Evolutionary conservation across 2,113 vertebrate species (phyloP), one percentile per base, ranked within the genome.

Genomic region (Hemiprocne comata): DNA sequence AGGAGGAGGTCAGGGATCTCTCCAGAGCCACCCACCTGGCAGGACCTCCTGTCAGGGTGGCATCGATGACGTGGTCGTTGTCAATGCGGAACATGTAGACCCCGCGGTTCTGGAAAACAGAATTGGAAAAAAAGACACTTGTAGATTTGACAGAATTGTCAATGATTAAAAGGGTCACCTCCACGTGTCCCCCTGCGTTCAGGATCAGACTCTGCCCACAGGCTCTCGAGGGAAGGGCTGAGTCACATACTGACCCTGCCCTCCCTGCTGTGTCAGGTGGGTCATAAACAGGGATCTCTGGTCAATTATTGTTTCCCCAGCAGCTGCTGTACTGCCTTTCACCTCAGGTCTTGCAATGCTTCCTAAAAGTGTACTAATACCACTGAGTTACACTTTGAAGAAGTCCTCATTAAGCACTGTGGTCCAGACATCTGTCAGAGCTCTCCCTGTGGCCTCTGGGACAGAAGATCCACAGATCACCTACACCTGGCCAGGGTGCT

Each of bases 21-120:
- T 3, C 11, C 66, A 62, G 69, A 60, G 50, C 46, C 61, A 94
- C 98, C 79, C 96, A 99, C 99, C 99, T 99, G 8, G 99, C 99
- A 62, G 99, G 99, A 81, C 99, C 99, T 95, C 99, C 99, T 0
- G 99, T 99, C 91, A 99, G 98, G 10, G 99, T 99, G 7, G 99
- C 99, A 0, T 99, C 99, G 11, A 99, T 99, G 95, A 99, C 99
- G 8, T 98, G 99, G 96, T 99, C 99, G 2, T 98, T 99, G 95
- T 99, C 99, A 25, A 99, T 99, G 89, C 99, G 99, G 97, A 99
- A 99, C 99, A 99, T 99, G 98, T 99, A 99, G 71, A 99, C 99
- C 0, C 99, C 99, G 0, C 99, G 99, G 87, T 99, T 99, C 99
- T 99, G 96, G 1, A 96, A 97, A 46, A 86, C 66, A 95, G 24